Conservation (phyloP, 2,113 vertebrate genomes). For the Odontesthes bonariensis region DNA sequence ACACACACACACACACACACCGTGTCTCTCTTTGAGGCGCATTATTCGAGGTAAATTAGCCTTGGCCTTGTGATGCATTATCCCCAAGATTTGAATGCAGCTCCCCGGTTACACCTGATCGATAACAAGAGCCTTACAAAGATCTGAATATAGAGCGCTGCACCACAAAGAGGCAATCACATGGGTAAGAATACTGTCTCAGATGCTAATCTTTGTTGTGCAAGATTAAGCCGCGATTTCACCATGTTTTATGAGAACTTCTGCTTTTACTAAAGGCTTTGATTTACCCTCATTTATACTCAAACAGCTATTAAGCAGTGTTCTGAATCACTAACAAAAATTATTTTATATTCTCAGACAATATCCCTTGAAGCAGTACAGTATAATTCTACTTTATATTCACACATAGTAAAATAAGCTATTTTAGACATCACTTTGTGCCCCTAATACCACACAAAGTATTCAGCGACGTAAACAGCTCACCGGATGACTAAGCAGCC, state of each 20-base stretch:
- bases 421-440: no score
- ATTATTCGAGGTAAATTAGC: conserved; percentile 18
- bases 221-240: conserved; percentile 1
- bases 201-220: background rate
- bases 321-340: no score
- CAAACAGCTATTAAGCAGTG: no score
- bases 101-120: conserved; percentile 16
- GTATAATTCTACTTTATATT: no score
- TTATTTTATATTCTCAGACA: no score
- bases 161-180: background rate
- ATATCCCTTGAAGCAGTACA: no score
- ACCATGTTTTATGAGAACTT: background rate
- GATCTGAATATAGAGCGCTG: background rate
- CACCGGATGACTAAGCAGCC: no score
- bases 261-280: background rate
- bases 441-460: no score
- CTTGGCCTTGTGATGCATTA: conserved; percentile 40
- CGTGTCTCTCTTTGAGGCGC: background rate
- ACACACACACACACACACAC: conserved; percentile 8
- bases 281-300: no score
- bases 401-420: no score
- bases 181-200: background rate
- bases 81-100: conserved; percentile 13
- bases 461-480: no score
- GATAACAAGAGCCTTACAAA: conserved; percentile 23